phyloP scores from a whole-genome alignment of 2,888 invertebrate species.

The Diplazon laetatorius region DNA sequence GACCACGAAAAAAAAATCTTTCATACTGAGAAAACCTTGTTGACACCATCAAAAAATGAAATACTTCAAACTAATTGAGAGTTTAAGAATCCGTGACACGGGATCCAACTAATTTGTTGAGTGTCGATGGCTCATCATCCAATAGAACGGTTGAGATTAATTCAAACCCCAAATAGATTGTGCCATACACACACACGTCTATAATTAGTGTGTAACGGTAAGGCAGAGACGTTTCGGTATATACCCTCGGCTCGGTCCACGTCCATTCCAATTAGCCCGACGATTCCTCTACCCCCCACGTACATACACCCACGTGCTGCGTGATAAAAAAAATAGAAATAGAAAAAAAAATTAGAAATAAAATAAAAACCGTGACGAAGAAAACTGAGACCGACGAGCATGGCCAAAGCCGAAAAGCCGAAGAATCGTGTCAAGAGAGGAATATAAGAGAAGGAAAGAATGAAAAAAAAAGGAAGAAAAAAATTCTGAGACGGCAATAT shows the following conservation, averaged over 20 bases:
- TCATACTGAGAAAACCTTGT: no score
- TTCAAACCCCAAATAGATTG: constrained; percentile 7
- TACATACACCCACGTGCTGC: constrained; percentile 58
- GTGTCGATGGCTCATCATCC: constrained; percentile 32
- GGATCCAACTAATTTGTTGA: constrained; percentile 37
- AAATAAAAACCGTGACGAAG: constrained; percentile 1
- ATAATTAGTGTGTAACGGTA: constrained; percentile 40
- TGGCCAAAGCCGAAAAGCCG: constrained; percentile 23
- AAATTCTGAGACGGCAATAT: constrained; percentile 44
- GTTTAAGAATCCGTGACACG: no score
- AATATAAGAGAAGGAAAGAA: constrained; percentile 18
- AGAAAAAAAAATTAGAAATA: background rate
- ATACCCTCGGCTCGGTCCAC: constrained; percentile 51
- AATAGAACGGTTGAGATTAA: background rate
- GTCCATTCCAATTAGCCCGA: constrained; percentile 62
- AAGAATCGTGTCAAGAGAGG: constrained; percentile 10
- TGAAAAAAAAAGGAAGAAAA: no score
- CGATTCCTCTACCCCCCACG: constrained; percentile 52
- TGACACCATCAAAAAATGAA: no score
- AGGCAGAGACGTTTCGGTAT: constrained; percentile 52
- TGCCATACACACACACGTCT: constrained; percentile 22
- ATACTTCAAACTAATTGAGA: no score
- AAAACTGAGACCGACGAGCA: background rate
- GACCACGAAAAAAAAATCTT: no score
- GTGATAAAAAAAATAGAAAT: constrained; percentile 16